A percentile compares a stretch with the other conserved stretches of the same genome.
Conservation (phyloP, 2,888 invertebrate genomes). For the Leptinotarsa peninsularis region DNA sequence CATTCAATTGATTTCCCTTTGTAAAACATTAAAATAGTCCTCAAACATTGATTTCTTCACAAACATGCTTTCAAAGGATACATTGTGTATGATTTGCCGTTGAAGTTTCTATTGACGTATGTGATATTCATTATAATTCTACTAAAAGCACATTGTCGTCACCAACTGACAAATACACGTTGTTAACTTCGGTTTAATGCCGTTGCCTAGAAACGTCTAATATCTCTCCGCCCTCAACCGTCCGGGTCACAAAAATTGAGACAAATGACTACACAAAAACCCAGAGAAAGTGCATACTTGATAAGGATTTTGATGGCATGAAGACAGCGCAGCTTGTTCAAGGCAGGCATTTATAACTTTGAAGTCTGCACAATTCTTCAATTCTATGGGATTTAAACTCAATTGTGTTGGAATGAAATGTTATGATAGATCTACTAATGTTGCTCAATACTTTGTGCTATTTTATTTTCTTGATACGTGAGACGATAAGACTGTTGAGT, state of each 20-base stretch:
- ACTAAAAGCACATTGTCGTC: constrained; percentile 39
- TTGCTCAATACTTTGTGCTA: no score
- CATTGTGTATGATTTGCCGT: constrained; percentile 17
- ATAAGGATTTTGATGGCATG: constrained; percentile 53
- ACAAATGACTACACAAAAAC: constrained; percentile 56
- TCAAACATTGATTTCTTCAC: no score
- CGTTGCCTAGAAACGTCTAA: constrained; percentile 52
- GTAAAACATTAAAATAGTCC: no score
- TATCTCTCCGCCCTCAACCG: constrained; percentile 50
- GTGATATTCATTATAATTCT: constrained; percentile 29
- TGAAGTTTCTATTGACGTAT: constrained; percentile 25
- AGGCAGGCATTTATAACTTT: constrained; percentile 23
- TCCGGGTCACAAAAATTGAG: constrained; percentile 55
- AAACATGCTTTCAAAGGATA: constrained; percentile 1
- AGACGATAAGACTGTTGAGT: no score
- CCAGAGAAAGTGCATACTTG: constrained; percentile 56
- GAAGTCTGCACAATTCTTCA: constrained; percentile 1
- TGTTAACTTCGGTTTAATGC: constrained; percentile 42
- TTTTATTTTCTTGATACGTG: no score
- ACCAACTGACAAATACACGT: constrained; percentile 31
- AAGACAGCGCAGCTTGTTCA: constrained; percentile 45
- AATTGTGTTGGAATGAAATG: constrained; percentile 5
- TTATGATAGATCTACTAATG: no score
- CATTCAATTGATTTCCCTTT: no score
- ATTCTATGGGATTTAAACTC: not conserved